Base-by-base conservation (phyloP, 2,888 invertebrate genomes). In the Andrena hattorfiana region DNA sequence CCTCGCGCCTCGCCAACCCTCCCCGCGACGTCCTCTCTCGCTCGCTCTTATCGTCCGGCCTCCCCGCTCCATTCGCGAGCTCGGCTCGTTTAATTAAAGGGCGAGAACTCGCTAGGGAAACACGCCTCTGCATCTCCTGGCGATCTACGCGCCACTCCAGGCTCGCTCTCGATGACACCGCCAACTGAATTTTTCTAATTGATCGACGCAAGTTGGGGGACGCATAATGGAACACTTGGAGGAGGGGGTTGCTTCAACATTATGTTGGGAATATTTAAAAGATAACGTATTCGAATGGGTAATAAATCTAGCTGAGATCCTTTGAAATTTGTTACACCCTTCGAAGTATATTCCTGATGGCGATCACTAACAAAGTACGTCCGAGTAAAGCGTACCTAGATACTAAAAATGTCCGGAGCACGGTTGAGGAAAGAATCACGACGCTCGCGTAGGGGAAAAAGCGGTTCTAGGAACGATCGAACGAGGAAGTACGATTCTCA, bases 71-170 rank as follows among this genome's bases (percentile, higher is more conserved):
- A 35, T 59, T 23, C 74, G 77, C 70, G 54, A 74, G 56, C 72
- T 51, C 66, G 56, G 74, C 60, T 64, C 81, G 71, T 85, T 87
- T 87, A 85, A 85, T 87, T 81, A 81, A 87, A 85, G 82, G 75
- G 79, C 79, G 83, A 85, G 81, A 85, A 82, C 75, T 69, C 66
- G 76, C 68, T 48, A 73, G 60, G 68, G 59, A 78, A 72, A 83
- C 69, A 68, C 76, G 77, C 42, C 56, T 62, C 81, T 59, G 81
- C 67, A 54, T 68, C 20, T 60, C 20, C 63, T 48, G 20, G 2
- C 20, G 63, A 77, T 66, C 63, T 76, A n/a, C 23, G 13, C 42
- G 67, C 42, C 54, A 54, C 32, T 23, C 51, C 42, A 23, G 60
- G 26, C n/a, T 42, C 35, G 62, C 66, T 28, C 79, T 56, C 68